Evolutionary conservation across 1,140 invertebrate species (phyloP).

Genomic region (Eufriesea mexicana): DNA sequence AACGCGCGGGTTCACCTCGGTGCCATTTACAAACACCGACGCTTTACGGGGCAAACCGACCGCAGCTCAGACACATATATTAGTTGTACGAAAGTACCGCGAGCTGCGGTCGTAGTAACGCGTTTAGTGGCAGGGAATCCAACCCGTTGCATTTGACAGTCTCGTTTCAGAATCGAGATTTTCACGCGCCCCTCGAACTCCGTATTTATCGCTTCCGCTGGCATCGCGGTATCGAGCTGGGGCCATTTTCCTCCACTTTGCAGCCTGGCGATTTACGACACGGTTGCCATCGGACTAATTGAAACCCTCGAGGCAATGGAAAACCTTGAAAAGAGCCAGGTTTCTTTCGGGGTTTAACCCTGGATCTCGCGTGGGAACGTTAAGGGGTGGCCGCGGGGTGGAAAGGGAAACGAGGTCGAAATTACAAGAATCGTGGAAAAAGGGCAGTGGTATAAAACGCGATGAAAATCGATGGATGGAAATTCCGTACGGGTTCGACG

Average conservation of each 20-base stretch:
- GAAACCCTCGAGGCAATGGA: no score
- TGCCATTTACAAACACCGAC: conserved; percentile 47
- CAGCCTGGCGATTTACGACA: background rate
- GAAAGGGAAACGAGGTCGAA: background rate
- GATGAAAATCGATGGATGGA: background rate
- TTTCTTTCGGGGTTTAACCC: no score
- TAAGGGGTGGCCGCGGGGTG: no score
- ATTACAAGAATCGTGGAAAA: background rate
- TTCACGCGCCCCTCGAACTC: background rate
- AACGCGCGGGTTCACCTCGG: background rate
- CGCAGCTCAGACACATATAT: conserved; percentile 53
- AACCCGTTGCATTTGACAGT: conserved; percentile 66
- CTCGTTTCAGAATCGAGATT: conserved; percentile 12
- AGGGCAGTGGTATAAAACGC: no score
- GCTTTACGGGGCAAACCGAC: conserved; percentile 20
- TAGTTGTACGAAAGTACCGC: conserved; percentile 56
- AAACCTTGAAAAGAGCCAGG: no score
- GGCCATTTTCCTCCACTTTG: background rate
- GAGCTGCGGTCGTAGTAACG: conserved; percentile 58
- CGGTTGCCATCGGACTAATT: background rate
- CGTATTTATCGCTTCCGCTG: background rate
- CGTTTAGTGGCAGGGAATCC: conserved; percentile 59
- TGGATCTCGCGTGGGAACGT: no score
- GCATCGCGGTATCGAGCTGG: no score
- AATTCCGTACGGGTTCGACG: background rate